A percentile compares a stretch with the other conserved stretches of the same genome.
These are phyloP conservation scores for Synanthedon andrenaeformis DNA, from an alignment of 2,888 invertebrate genomes.

Conservation along the genomic window DNA sequence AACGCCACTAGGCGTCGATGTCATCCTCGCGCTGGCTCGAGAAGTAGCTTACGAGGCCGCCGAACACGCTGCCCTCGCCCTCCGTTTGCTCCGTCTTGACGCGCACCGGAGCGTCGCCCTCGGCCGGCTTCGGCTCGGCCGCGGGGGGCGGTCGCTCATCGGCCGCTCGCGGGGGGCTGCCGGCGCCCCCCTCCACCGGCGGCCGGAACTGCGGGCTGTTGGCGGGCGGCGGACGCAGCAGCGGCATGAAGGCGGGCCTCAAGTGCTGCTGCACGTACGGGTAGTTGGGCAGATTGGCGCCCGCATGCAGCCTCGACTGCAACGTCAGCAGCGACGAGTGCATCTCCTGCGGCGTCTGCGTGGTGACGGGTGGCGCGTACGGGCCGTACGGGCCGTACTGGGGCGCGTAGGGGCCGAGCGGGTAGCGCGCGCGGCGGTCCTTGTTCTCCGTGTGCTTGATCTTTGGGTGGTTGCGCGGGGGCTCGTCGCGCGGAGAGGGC, in stretches of 20 bases:
- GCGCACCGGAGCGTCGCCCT: background rate
- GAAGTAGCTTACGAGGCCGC: slow-evolving; percentile 91
- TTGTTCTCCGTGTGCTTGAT: slow-evolving; percentile 61
- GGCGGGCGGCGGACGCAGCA: slow-evolving; percentile 10
- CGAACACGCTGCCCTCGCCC: slow-evolving; percentile 80
- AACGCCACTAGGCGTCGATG: slow-evolving; percentile 70
- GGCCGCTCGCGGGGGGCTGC: background rate
- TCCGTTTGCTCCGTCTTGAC: slow-evolving; percentile 7
- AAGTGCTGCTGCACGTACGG: slow-evolving; percentile 9
- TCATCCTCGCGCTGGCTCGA: slow-evolving; percentile 91
- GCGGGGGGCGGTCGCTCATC: slow-evolving; percentile 11
- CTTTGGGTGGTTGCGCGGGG: slow-evolving; percentile 46
- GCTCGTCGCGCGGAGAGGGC: slow-evolving; percentile 29
- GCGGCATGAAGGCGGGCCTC: slow-evolving; percentile 12
- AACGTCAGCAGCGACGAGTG: slow-evolving; percentile 1
- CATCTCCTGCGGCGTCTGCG: slow-evolving; percentile 7
- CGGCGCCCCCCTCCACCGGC: background rate
- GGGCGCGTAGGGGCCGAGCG: slow-evolving; percentile 62
- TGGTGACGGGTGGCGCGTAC: slow-evolving; percentile 34
- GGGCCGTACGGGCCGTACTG: slow-evolving; percentile 59
- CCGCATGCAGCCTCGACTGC: slow-evolving; percentile 4
- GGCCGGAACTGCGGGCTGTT: slow-evolving; percentile 1
- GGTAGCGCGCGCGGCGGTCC: slow-evolving; percentile 48
- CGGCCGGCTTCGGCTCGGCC: slow-evolving; percentile 6
- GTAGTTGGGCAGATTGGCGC: slow-evolving; percentile 7